A percentile compares a stretch with the other conserved stretches of the same genome.
Conservation (phyloP, 2,113 vertebrate genomes). For the Ctenodactylus gundi region DNA sequence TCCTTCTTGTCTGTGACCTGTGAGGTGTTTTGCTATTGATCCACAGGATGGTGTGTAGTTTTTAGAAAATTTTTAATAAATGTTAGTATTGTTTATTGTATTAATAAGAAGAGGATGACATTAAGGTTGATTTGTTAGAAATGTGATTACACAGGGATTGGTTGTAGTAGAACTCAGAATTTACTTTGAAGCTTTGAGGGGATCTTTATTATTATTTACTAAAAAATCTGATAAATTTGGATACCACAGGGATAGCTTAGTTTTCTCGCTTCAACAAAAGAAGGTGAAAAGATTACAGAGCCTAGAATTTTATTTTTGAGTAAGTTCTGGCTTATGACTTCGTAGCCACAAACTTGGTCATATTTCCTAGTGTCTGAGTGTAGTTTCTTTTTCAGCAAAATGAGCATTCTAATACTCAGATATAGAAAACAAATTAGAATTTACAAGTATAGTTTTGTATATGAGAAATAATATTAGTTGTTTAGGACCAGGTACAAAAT, state of each 20-base stretch:
- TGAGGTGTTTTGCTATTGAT: not conserved
- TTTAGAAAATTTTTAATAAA: not conserved
- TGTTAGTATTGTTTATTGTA: not conserved
- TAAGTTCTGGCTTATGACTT: not conserved
- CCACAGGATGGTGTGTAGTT: too few species aligned
- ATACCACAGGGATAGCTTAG: not conserved
- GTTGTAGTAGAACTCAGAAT: not conserved
- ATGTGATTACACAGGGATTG: not conserved
- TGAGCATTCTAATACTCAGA: not conserved
- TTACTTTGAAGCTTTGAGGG: not conserved
- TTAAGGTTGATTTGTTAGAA: not conserved
- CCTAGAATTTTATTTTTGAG: not conserved
- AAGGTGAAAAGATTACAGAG: not conserved
- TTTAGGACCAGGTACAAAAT: not conserved
- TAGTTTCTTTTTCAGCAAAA: not conserved
- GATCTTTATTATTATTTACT: not conserved
- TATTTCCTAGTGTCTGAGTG: not conserved
- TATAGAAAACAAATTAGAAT: not conserved
- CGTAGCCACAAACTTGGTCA: not conserved
- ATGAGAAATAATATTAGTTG: not conserved
- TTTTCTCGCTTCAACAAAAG: not conserved
- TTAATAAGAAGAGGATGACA: not conserved
- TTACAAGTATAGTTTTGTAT: not conserved
- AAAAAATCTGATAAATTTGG: not conserved
- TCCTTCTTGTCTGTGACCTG: not conserved